phyloP scores from a whole-genome alignment of 1,140 invertebrate genomes.

The Zaprionus africanus region DNA sequence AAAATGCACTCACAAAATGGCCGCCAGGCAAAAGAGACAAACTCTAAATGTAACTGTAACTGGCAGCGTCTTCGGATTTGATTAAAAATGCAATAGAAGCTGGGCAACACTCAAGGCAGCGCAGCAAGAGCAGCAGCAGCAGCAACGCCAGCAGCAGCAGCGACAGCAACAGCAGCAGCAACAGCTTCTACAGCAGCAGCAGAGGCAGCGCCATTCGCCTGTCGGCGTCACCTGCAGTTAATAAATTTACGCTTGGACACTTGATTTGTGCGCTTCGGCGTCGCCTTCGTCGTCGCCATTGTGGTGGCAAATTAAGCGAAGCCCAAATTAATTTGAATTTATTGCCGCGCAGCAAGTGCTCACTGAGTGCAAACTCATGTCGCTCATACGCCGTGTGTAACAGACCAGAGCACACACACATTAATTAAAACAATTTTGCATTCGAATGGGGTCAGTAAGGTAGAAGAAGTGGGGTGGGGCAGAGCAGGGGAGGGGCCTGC shows the following conservation, averaged over 20 bases:
- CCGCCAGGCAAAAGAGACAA: constrained; percentile 18
- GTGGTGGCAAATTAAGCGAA: constrained; percentile 8
- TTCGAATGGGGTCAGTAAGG: constrained; percentile 12
- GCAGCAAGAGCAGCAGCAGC: not conserved
- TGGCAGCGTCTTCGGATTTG: constrained; percentile 14
- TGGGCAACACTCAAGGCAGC: not conserved
- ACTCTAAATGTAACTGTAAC: constrained; percentile 9
- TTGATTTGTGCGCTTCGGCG: constrained; percentile 32
- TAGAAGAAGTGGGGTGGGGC: too few species aligned
- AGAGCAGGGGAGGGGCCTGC: not conserved
- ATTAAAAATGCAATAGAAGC: constrained; percentile 32
- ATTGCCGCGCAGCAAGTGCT: constrained; percentile 30
- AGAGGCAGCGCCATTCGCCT: too few species aligned
- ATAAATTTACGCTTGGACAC: constrained; percentile 29
- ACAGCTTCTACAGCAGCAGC: not conserved
- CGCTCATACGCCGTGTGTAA: constrained; percentile 35
- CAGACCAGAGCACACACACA: constrained; percentile 14
- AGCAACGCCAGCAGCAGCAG: not conserved
- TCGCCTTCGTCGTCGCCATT: too few species aligned
- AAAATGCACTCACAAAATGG: constrained; percentile 35
- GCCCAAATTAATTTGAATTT: constrained; percentile 48
- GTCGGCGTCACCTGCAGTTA: constrained; percentile 15
- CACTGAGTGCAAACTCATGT: constrained; percentile 49
- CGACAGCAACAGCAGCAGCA: not conserved
- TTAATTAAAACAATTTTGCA: constrained; percentile 58